These are phyloP conservation scores for Drosophila setifemur DNA, from an alignment of 1,140 invertebrate species.

Conservation along the genomic window DNA sequence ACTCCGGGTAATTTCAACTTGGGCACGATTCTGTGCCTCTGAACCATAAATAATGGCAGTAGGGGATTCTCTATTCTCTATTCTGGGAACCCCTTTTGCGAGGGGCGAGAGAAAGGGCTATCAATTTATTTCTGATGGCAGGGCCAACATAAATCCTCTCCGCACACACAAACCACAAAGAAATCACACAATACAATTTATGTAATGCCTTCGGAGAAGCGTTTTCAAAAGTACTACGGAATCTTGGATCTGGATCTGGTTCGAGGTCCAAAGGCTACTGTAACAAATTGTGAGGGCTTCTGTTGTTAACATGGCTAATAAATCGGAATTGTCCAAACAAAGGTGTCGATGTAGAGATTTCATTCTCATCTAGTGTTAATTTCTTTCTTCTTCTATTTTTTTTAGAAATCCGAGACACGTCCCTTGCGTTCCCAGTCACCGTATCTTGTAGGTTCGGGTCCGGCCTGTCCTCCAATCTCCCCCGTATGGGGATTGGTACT, in stretches of 20 bases:
- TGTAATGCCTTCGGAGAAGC: constrained; percentile 73
- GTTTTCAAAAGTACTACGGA: not conserved
- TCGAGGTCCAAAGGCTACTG: constrained; percentile 30
- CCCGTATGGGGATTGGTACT: constrained; percentile 95
- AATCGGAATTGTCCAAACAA: constrained; percentile 49
- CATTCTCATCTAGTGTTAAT: not conserved
- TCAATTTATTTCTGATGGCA: constrained; percentile 68
- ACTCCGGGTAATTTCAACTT: constrained; percentile 63
- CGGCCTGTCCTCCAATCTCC: constrained; percentile 91
- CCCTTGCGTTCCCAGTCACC: constrained; percentile 99
- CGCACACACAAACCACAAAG: constrained; percentile 36
- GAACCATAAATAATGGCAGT: constrained; percentile 63
- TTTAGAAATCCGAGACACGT: constrained; percentile 87
- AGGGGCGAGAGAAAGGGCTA: constrained; percentile 26
- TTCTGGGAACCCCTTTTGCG: constrained; percentile 63
- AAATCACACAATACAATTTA: constrained; percentile 70
- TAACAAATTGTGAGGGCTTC: constrained; percentile 63
- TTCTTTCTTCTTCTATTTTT: too few species aligned
- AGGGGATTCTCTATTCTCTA: constrained; percentile 29
- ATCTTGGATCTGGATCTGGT: constrained; percentile 39
- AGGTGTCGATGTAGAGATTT: constrained; percentile 12
- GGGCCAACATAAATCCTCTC: constrained; percentile 57
- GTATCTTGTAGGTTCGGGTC: constrained; percentile 99
- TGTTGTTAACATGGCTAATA: constrained; percentile 52
- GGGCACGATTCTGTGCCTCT: constrained; percentile 62